Percentiles rank a stretch among this genome's conserved stretches.
Evolutionary conservation across 2,113 vertebrate species (phyloP).

Genomic region (Sapajus apella): DNA sequence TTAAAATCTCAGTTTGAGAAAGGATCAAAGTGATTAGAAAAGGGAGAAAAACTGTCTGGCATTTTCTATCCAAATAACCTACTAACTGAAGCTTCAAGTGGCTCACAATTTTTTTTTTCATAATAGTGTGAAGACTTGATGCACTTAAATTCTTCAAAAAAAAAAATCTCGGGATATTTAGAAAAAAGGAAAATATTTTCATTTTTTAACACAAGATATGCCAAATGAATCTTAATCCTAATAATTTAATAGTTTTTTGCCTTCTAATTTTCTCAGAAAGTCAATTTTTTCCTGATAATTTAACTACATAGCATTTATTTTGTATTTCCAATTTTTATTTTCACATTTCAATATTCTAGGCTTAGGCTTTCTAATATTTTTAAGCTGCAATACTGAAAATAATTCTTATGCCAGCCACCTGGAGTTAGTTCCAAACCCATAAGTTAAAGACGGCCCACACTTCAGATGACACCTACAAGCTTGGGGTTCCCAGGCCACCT

Average conservation of each 20-base stretch:
- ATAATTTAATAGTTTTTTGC: background rate
- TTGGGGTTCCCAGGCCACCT: background rate
- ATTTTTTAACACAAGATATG: background rate
- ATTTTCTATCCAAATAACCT: background rate
- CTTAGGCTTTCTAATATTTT: background rate
- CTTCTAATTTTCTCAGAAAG: background rate
- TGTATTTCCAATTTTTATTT: background rate
- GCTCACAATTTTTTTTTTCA: background rate
- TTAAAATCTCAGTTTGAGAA: background rate
- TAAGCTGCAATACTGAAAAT: background rate
- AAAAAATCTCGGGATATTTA: background rate
- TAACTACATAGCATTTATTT: background rate
- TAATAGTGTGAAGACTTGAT: background rate
- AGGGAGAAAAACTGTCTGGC: background rate
- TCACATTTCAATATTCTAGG: background rate
- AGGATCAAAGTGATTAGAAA: background rate
- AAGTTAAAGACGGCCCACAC: background rate
- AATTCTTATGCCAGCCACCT: background rate
- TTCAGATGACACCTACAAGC: background rate
- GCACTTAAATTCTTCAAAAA: background rate
- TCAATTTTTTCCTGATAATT: background rate
- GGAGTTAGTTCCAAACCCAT: background rate
- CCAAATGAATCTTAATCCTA: background rate
- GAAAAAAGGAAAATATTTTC: background rate
- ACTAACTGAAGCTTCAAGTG: background rate